A percentile compares a stretch with the other conserved stretches of the same genome.
Evolutionary conservation across 2,888 invertebrate genomes (phyloP).

Genomic region (Colostygia pectinataria): DNA sequence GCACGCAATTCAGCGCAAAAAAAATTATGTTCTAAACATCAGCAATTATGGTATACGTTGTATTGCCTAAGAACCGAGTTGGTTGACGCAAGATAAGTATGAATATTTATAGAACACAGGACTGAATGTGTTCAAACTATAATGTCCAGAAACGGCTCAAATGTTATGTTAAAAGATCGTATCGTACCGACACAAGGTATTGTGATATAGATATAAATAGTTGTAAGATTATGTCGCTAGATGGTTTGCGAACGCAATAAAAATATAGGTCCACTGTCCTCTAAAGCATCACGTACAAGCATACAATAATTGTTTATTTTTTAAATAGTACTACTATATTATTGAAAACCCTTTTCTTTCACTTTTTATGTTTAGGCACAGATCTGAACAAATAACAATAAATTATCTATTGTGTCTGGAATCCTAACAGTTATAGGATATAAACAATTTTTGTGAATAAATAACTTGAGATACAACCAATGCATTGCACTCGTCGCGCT

Average conservation of each 20-base stretch:
- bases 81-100: constrained; percentile 7
- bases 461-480: neutral
- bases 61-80: neutral
- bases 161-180: constrained; percentile 44
- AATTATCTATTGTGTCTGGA: no score
- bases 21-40: no score
- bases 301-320: no score
- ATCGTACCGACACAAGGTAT: constrained; percentile 47
- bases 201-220: constrained; percentile 54
- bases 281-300: neutral
- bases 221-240: constrained; percentile 35
- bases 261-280: constrained; percentile 7
- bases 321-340: no score
- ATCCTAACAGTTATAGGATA: no score
- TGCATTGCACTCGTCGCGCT: neutral
- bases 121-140: constrained; percentile 56
- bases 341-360: no score
- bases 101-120: constrained; percentile 51
- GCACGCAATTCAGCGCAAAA: neutral
- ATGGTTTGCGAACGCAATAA: constrained; percentile 27
- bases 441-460: no score
- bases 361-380: no score
- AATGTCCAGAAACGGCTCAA: constrained; percentile 56
- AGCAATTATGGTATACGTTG: neutral
- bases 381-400: no score